phyloP scores from a whole-genome alignment of 1,140 invertebrate genomes.

The Coelopa frigida region DNA sequence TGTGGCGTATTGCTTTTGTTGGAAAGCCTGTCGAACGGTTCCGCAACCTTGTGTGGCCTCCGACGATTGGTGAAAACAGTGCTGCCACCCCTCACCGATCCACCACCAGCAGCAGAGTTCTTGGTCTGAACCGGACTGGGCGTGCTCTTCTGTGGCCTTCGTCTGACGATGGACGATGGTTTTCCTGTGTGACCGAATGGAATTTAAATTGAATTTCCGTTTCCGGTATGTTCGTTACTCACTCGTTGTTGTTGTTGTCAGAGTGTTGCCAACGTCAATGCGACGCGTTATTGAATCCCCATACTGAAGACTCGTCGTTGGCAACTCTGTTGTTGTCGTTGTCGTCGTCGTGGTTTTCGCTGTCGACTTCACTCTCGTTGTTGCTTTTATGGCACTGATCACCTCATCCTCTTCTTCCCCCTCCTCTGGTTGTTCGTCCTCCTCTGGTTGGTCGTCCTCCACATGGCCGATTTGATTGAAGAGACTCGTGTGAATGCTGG shows the following conservation, averaged over 20 bases:
- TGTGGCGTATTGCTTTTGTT: slow-evolving; percentile 4
- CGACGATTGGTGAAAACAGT: slow-evolving; percentile 7
- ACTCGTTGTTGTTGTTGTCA: slow-evolving; percentile 1
- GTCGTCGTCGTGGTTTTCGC: neutral
- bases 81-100: neutral
- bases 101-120: neutral
- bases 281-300: slow-evolving; percentile 12
- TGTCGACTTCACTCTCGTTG: slow-evolving; percentile 7
- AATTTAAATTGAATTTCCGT: slow-evolving; percentile 9
- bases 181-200: slow-evolving; percentile 12
- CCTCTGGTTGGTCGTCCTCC: slow-evolving; percentile 9
- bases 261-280: no score
- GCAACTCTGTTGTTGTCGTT: slow-evolving; percentile 1
- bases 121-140: slow-evolving; percentile 4
- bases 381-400: slow-evolving; percentile 6
- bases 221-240: slow-evolving; percentile 1
- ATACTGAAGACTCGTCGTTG: neutral
- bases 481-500: slow-evolving; percentile 35
- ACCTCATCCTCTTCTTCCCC: neutral
- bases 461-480: slow-evolving; percentile 30
- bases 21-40: slow-evolving; percentile 5
- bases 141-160: slow-evolving; percentile 17
- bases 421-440: slow-evolving; percentile 8
- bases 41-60: slow-evolving; percentile 15
- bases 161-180: slow-evolving; percentile 8